Evolutionary conservation across 1,140 invertebrate genomes (phyloP).

Genomic region (Atta colombica): DNA sequence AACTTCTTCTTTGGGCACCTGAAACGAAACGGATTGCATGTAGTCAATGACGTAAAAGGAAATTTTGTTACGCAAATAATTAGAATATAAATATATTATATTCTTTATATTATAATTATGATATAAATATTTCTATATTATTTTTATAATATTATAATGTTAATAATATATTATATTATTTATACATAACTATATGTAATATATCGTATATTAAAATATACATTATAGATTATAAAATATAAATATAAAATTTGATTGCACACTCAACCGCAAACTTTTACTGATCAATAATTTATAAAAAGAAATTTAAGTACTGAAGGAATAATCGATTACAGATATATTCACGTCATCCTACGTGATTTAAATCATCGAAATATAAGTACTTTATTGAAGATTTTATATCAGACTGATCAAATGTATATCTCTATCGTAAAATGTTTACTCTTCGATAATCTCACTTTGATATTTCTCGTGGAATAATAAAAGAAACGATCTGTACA

Average conservation of each 20-base stretch:
- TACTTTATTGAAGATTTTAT: not conserved
- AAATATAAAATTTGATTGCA: too few relatives aligned
- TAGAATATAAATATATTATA: too few relatives aligned
- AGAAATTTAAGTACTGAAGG: not conserved
- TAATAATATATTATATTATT: too few relatives aligned
- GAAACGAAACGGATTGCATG: slow-evolving; percentile 70
- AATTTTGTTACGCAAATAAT: not conserved
- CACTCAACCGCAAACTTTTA: too few relatives aligned
- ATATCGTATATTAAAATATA: too few relatives aligned
- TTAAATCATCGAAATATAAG: not conserved
- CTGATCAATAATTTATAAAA: too few relatives aligned
- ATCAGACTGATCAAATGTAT: not conserved
- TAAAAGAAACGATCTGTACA: not conserved
- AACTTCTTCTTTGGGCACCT: slow-evolving; percentile 92
- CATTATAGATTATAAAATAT: too few relatives aligned
- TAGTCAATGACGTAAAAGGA: slow-evolving; percentile 1
- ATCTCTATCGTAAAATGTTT: not conserved
- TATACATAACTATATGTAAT: too few relatives aligned
- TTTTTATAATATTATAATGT: too few relatives aligned
- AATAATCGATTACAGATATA: not conserved
- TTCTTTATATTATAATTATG: too few relatives aligned
- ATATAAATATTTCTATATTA: too few relatives aligned
- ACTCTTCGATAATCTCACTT: not conserved
- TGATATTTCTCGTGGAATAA: not conserved
- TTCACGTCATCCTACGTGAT: not conserved